Conservation (phyloP, 2,888 invertebrate genomes). For the Leucophora obtusa region DNA sequence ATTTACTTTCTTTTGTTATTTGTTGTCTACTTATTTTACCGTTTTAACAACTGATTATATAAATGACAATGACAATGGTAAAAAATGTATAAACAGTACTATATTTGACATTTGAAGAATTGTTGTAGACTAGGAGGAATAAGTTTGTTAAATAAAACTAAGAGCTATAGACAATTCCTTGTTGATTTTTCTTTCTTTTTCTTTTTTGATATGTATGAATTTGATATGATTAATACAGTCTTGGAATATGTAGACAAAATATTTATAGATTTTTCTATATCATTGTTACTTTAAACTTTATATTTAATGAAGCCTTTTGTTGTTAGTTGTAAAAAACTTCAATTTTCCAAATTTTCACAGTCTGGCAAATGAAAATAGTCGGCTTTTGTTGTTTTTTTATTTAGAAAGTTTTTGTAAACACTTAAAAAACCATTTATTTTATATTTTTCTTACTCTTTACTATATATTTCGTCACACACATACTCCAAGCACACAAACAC, state of each 20-base stretch:
- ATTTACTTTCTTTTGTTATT: neutral
- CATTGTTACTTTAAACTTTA: neutral
- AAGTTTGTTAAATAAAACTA: neutral
- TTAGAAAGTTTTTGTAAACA: constrained; percentile 53
- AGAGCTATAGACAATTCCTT: neutral
- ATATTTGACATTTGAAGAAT: neutral
- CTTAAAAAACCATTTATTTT: constrained; percentile 58
- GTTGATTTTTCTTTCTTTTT: neutral
- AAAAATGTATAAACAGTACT: neutral
- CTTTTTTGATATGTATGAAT: neutral
- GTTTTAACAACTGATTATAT: neutral
- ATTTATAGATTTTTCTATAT: neutral
- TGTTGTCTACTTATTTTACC: neutral
- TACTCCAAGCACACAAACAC: constrained; percentile 22
- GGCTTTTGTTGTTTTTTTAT: constrained; percentile 40
- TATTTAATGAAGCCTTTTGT: neutral
- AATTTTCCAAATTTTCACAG: constrained; percentile 22
- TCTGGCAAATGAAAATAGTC: constrained; percentile 45
- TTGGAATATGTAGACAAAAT: neutral
- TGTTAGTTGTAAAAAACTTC: constrained; percentile 1
- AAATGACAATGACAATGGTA: neutral
- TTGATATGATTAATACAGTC: neutral
- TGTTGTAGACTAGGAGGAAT: neutral
- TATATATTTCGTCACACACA: constrained; percentile 6
- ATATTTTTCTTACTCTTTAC: constrained; percentile 27